Evolutionary conservation across 2,797 vertebrate genomes (phyloP), one percentile per base, ranked within the genome.

Genomic region (Sus cebifrons): DNA sequence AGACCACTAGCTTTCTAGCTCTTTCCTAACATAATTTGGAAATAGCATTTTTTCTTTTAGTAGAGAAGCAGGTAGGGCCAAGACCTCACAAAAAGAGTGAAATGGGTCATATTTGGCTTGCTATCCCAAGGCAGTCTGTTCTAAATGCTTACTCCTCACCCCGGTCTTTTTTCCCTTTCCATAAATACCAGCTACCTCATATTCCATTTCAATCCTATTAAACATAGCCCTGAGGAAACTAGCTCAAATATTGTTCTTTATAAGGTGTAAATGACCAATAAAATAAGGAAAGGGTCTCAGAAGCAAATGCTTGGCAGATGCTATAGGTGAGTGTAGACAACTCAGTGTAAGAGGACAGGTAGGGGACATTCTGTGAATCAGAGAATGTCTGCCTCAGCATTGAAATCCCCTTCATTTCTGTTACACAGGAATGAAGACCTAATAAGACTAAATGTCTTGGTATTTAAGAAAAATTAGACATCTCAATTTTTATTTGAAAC

Each of bases 201-300:
- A 62, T 3, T 71, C 27, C 21, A 23, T 84, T 94, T 89, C 32
- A 10, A 67, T 64, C 52, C 3, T n/a, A 36, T 49, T 78, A 95
- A 95, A 77, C 25, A 16, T 10, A 81, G 36, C 36, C 73, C 29
- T 15, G 29, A 85, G 65, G 67, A 58, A 93, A 49, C 5, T 8
- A 85, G 21, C 8, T 70, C 65, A 90, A 27, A 60, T 81, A 36
- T 13, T 95, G 14, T 65, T 77, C 18, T 90, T 93, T 54, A 18
- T 27, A 82, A 89, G 49, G 23, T 87, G 15, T 68, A 82, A 94
- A 23, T 73, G 27, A n/a, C 54, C 36, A 92, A 18, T 44, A 52
- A 78, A 65, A 65, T 52, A 44, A 84, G 70, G 5, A 54, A 78
- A 1, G 5, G 4, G 3, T 73, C 49, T 75, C 62, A 56, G n/a